Evolutionary conservation across 1,140 invertebrate species (phyloP).

Genomic region (Brachionus plicatilis): DNA sequence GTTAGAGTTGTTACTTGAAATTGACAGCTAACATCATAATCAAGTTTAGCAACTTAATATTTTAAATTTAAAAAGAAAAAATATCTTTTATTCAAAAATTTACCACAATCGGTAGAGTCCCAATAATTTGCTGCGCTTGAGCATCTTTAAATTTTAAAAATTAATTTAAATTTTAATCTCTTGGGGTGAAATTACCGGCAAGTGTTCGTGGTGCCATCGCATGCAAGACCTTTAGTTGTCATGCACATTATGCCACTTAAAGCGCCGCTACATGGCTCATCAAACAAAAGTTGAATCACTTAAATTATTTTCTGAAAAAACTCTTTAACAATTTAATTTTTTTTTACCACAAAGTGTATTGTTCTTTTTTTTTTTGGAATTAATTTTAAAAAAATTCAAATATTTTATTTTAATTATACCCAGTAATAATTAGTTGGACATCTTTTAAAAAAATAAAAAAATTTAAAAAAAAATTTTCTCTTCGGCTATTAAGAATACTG

Average conservation of each 20-base stretch:
- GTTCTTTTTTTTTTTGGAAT: neutral
- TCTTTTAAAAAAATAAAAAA: neutral
- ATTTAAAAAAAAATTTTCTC: neutral
- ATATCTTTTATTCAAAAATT: neutral
- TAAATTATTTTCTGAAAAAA: neutral
- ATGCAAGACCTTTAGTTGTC: neutral
- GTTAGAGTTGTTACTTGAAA: neutral
- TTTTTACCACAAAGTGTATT: neutral
- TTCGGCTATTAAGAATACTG: neutral
- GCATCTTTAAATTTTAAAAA: neutral
- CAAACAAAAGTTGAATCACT: neutral
- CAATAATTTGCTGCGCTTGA: neutral
- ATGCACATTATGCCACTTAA: neutral
- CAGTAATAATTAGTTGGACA: conserved; percentile 1
- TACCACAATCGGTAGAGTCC: conserved; percentile 10
- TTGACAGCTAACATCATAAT: neutral
- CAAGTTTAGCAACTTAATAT: neutral
- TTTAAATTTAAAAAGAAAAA: neutral
- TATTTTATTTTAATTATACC: neutral
- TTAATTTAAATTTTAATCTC: neutral
- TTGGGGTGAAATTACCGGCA: neutral
- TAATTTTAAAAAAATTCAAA: neutral
- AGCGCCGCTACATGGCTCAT: neutral
- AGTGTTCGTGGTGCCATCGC: neutral
- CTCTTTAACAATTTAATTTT: neutral